phyloP scores from a whole-genome alignment of 1,140 invertebrate genomes.

The Hyposmocoma kahamanoa region DNA sequence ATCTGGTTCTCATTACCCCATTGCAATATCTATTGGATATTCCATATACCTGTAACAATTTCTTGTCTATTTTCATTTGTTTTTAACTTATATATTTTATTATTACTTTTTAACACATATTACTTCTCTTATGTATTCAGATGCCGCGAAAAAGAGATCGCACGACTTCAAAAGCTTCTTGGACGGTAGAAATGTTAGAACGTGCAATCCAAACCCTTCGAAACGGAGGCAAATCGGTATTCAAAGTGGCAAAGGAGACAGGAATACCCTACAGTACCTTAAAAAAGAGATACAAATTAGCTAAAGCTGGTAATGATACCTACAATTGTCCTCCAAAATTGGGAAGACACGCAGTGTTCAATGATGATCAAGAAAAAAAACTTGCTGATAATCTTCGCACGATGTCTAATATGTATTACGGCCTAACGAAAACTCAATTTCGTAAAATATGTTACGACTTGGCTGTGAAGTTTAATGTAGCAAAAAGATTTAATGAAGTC shows the following conservation, averaged over 20 bases:
- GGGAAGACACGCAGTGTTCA: conserved; percentile 4
- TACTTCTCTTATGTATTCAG: background rate
- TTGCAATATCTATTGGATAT: too few species aligned
- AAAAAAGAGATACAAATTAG: conserved; percentile 9
- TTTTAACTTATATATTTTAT: too few species aligned
- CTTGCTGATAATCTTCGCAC: conserved; percentile 5
- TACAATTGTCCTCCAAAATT: conserved; percentile 7
- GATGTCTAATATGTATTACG: conserved; percentile 10
- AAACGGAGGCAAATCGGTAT: conserved; percentile 7
- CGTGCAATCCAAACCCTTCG: conserved; percentile 6
- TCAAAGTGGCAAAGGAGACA: conserved; percentile 9
- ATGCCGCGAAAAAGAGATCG: conserved; percentile 7
- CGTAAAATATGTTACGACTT: conserved; percentile 7
- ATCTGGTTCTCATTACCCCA: background rate
- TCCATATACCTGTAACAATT: too few species aligned
- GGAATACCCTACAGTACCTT: conserved; percentile 12
- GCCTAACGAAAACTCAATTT: conserved; percentile 7
- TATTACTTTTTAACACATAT: background rate
- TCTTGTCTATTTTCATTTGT: too few species aligned
- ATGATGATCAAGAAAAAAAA: conserved; percentile 6
- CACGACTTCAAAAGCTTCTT: conserved; percentile 6
- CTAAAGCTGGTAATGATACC: conserved; percentile 5
- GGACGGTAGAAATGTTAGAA: conserved; percentile 6
- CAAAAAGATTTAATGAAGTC: conserved; percentile 6
- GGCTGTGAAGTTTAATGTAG: conserved; percentile 4